Base-by-base conservation (phyloP, 53 echinoderm and acorn worm genomes). In the Arbacia lixula region DNA sequence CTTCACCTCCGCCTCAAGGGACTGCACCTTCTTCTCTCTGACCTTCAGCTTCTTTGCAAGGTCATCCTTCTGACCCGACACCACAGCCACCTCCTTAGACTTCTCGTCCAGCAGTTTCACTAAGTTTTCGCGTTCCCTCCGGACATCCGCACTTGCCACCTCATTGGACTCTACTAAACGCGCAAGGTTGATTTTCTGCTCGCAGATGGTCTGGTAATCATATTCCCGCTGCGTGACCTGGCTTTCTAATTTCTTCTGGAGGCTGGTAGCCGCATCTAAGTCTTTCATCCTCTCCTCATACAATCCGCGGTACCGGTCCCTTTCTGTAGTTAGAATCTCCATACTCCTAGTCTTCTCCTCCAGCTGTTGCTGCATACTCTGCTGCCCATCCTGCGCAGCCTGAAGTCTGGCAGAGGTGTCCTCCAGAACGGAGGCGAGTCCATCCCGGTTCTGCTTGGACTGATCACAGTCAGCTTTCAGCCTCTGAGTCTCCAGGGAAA, bases 1-100 rank as follows among this genome's bases (percentile, higher is more conserved):
- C 66, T 73, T 91, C 61, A 86, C 80, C 27, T 93, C 93, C 58
- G 63, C 68, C 43, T 93, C 91, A 17, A 91, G 35, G 4, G 66
- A 62, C 66, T 34, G 78, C 56, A 91, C 38, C 53, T 85, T 88
- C 87, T 91, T 91, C 54, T 89, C 95, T 35, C 87, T 86, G 57
- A 79, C 72, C 86, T 87, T 91, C 83, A 93, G 81, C 83, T 89
- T 86, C 74, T 55, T 85, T 16, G 36, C 52, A 11, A 90, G 50
- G 71, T 67, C 87, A 14, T 91, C 91, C 62, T 83, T 82, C 17
- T 54, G 22, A 27, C 62, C 46, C 71, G 88, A 91, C 36, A 88
- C 66, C 60, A 83, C 87, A 24, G 67, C 67, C 34, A 54, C 46
- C 71, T 94, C 86, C 67, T 81, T 83, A 66, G 38, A 64, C 72